Percentiles rank a stretch among this genome's conserved stretches.
phyloP scores from a whole-genome alignment of 2,113 vertebrate genomes.

The Atherinomorus stipes region DNA sequence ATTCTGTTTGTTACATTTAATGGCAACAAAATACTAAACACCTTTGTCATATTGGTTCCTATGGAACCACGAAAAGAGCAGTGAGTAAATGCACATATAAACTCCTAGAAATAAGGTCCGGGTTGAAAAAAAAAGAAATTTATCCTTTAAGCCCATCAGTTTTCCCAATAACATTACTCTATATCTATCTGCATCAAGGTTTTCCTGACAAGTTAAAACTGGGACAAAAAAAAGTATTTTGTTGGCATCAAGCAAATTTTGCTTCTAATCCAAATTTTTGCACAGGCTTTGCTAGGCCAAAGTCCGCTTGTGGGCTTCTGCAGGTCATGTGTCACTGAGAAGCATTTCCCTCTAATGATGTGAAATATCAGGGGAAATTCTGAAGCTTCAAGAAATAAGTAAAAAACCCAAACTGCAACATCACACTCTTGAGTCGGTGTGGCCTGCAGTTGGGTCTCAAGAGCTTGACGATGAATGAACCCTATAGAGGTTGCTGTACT shows the following conservation, averaged over 20 bases:
- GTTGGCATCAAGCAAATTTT: background rate
- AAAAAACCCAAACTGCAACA: conserved; percentile 38
- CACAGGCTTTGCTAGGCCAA: background rate
- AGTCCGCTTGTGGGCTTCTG: conserved; percentile 31
- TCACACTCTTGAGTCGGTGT: conserved; percentile 16
- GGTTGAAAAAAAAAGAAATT: too few species aligned
- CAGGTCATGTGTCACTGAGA: conserved; percentile 13
- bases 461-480: conserved; percentile 64
- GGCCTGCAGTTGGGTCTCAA: conserved; percentile 38
- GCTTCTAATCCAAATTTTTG: conserved; percentile 24
- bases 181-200: background rate
- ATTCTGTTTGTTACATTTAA: too few species aligned
- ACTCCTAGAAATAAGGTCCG: too few species aligned
- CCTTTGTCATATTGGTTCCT: too few species aligned
- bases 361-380: conserved; percentile 24
- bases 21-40: too few species aligned
- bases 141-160: too few species aligned
- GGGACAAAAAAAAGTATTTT: background rate
- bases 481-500: conserved; percentile 50
- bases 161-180: background rate
- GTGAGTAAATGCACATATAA: too few species aligned
- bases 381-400: conserved; percentile 37
- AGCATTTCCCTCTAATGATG: conserved; percentile 36
- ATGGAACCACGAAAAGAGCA: too few species aligned
- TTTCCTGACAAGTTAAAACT: background rate